These are phyloP conservation scores for Drosophila eohydei DNA, from an alignment of 2,888 invertebrate species.

Conservation along the genomic window DNA sequence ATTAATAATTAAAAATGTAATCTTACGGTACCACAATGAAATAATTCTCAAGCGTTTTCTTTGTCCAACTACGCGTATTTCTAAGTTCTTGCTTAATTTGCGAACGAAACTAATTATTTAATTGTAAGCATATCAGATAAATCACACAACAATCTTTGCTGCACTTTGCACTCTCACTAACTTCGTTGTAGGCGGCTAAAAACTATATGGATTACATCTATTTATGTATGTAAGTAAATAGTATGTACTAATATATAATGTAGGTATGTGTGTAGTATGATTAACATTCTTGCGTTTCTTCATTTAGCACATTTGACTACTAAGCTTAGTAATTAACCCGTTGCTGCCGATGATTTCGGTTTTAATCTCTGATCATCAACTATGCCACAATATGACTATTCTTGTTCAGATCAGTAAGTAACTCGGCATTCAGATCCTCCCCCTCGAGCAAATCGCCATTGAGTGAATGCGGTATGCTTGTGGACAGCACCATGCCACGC, in stretches of 20 bases:
- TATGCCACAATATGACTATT: constrained; percentile 85
- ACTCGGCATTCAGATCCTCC: constrained; percentile 83
- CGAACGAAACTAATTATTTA: constrained; percentile 46
- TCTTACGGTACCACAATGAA: constrained; percentile 70
- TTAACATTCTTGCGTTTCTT: constrained; percentile 58
- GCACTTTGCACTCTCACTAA: constrained; percentile 65
- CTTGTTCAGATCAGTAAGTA: constrained; percentile 84
- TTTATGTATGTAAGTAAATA: constrained; percentile 58
- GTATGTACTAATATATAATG: constrained; percentile 38
- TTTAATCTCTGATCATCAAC: constrained; percentile 34
- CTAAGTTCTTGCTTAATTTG: constrained; percentile 46
- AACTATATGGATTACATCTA: constrained; percentile 52
- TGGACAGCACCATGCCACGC: constrained; percentile 71
- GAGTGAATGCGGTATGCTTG: constrained; percentile 74
- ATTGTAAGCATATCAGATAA: constrained; percentile 69
- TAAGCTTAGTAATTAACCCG: constrained; percentile 77
- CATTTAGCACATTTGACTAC: constrained; percentile 74
- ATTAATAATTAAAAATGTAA: constrained; percentile 49
- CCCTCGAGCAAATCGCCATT: constrained; percentile 84
- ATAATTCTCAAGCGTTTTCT: constrained; percentile 62
- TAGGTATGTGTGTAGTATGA: constrained; percentile 48
- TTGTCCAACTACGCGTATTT: constrained; percentile 50
- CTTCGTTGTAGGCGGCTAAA: constrained; percentile 74
- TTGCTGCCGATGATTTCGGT: constrained; percentile 41
- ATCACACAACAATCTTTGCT: constrained; percentile 72